A percentile compares a stretch with the other conserved stretches of the same genome.
These are phyloP conservation scores for Temnothorax rugatulus DNA, from an alignment of 2,888 invertebrate species.

Conservation along the genomic window DNA sequence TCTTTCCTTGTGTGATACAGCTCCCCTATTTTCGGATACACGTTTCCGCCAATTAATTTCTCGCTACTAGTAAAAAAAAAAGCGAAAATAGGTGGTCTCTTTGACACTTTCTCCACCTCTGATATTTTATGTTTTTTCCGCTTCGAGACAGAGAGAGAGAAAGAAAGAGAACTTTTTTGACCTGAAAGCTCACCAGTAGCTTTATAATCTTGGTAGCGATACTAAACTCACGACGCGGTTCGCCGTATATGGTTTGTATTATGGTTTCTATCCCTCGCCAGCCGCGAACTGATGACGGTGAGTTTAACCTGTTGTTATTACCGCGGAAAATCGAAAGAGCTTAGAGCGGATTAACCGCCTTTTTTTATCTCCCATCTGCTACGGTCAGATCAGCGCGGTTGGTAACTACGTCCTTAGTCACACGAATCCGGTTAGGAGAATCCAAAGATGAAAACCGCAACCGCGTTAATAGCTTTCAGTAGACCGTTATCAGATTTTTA, in stretches of 20 bases:
- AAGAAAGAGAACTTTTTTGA: conserved; percentile 18
- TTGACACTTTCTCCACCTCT: background rate
- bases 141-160: background rate
- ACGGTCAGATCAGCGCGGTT: conserved; percentile 16
- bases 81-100: background rate
- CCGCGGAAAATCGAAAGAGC: conserved; percentile 39
- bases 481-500: background rate
- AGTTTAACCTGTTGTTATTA: conserved; percentile 53
- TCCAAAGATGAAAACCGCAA: conserved; percentile 22
- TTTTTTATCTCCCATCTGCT: conserved; percentile 35
- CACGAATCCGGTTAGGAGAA: conserved; percentile 33
- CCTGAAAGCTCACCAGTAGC: conserved; percentile 15
- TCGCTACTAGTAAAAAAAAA: background rate
- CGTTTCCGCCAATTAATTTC: conserved; percentile 19
- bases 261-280: conserved; percentile 27
- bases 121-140: background rate
- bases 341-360: conserved; percentile 49
- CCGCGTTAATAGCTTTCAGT: background rate
- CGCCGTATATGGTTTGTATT: conserved; percentile 52
- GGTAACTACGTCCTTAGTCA: conserved; percentile 27
- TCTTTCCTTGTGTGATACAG: background rate
- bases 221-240: conserved; percentile 38
- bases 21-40: background rate
- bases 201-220: conserved; percentile 45
- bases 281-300: background rate